These are phyloP conservation scores for Eilema caniola DNA, from an alignment of 2,888 invertebrate species.

Conservation along the genomic window DNA sequence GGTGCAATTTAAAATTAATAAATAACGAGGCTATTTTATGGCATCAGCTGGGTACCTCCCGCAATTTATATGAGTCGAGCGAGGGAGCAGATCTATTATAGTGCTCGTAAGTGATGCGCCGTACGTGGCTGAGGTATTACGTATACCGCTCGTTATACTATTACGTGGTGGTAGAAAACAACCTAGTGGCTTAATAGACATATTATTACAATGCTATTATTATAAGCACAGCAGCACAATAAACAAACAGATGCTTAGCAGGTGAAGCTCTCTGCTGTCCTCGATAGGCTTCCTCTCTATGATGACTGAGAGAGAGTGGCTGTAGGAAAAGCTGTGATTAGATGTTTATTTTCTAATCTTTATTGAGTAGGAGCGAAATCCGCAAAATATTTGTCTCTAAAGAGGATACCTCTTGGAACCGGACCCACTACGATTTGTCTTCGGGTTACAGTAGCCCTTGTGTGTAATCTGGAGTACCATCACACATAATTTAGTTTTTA, in stretches of 20 bases:
- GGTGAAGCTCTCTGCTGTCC: background rate
- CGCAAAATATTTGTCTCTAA: no score
- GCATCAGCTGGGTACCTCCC: conserved; percentile 28
- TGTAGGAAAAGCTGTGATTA: no score
- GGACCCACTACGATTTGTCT: no score
- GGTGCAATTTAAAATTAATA: conserved; percentile 17
- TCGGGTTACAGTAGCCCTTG: no score
- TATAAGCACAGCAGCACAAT: background rate
- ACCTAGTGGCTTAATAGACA: background rate
- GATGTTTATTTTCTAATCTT: no score
- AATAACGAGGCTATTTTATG: conserved; percentile 26
- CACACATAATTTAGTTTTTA: background rate
- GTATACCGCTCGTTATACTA: conserved; percentile 28
- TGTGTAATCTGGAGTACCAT: background rate
- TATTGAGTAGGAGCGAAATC: no score
- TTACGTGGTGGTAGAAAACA: conserved; percentile 26
- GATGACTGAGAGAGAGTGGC: no score
- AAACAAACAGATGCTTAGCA: background rate
- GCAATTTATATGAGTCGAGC: conserved; percentile 32
- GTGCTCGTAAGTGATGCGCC: conserved; percentile 36
- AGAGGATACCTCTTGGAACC: no score
- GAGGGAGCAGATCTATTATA: conserved; percentile 38
- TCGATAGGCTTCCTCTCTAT: background rate
- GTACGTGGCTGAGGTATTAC: conserved; percentile 42
- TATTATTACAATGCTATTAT: background rate